Conservation (phyloP, 2,888 invertebrate species). For the Ctena decussata region DNA sequence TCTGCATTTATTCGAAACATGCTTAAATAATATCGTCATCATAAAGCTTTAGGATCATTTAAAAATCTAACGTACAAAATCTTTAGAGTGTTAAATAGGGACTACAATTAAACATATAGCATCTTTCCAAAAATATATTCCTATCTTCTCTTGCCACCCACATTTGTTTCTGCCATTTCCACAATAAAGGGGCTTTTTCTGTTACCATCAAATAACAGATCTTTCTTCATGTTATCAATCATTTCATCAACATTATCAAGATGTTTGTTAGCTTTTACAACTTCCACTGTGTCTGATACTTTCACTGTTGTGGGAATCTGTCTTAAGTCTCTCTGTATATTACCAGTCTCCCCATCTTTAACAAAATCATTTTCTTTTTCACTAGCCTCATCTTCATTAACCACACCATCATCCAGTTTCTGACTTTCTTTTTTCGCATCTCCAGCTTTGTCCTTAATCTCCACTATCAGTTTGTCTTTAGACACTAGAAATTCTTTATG, state of each 20-base stretch:
- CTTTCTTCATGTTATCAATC: conserved; percentile 8
- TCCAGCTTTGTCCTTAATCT: no score
- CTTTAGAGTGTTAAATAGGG: no score
- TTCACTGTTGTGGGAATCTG: neutral
- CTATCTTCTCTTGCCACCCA: neutral
- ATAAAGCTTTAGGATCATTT: no score
- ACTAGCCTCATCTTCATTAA: neutral
- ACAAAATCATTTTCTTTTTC: neutral
- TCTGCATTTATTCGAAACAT: no score
- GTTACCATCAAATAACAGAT: neutral
- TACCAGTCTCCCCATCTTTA: neutral
- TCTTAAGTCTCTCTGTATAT: conserved; percentile 32
- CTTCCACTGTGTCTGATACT: neutral
- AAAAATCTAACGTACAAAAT: no score
- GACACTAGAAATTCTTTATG: neutral
- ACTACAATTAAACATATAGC: no score
- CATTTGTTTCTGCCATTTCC: conserved; percentile 12
- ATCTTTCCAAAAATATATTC: no score
- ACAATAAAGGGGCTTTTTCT: neutral
- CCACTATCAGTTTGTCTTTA: no score
- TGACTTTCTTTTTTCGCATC: neutral
- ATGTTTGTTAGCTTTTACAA: neutral
- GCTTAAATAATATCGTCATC: no score
- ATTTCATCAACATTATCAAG: conserved; percentile 4
- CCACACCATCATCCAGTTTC: neutral